A percentile compares a stretch with the other conserved stretches of the same genome.
Conservation (phyloP, 2,797 vertebrate species). For the Antennarius maculatus region DNA sequence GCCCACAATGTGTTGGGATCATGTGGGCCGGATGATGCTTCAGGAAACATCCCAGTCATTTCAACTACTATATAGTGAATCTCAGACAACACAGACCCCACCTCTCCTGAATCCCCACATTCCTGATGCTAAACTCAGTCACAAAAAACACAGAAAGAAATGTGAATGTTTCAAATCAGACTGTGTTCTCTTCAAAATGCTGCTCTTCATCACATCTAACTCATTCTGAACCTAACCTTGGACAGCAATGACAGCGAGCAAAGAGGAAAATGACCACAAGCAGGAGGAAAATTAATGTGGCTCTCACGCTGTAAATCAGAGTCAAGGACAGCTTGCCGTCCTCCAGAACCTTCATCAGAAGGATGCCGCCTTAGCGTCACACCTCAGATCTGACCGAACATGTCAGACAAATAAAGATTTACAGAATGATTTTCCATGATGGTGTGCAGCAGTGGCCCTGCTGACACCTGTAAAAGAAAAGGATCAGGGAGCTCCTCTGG, state of each 20-base stretch:
- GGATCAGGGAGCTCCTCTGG: no score
- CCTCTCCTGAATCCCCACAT: not conserved
- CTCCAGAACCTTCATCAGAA: conserved; percentile 49
- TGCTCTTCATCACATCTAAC: conserved; percentile 34
- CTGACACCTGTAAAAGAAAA: not conserved
- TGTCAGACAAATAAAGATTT: conserved; percentile 34
- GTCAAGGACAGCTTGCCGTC: conserved; percentile 66
- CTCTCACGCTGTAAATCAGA: conserved; percentile 67
- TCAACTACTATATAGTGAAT: no score
- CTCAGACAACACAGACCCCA: no score
- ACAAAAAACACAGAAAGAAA: no score
- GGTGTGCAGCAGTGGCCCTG: not conserved
- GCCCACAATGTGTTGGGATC: no score
- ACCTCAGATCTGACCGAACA: conserved; percentile 14
- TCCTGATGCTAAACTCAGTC: not conserved
- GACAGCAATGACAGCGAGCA: conserved; percentile 44
- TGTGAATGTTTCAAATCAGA: not conserved
- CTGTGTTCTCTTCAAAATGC: conserved; percentile 28
- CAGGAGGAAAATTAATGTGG: conserved; percentile 52
- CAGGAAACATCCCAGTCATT: no score
- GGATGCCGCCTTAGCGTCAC: conserved; percentile 23
- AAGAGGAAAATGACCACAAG: conserved; percentile 61
- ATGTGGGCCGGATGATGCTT: no score
- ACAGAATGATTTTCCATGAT: conserved; percentile 23
- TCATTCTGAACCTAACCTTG: conserved; percentile 68